phyloP scores from a whole-genome alignment of 1,140 invertebrate genomes.

The Lineus longissimus region DNA sequence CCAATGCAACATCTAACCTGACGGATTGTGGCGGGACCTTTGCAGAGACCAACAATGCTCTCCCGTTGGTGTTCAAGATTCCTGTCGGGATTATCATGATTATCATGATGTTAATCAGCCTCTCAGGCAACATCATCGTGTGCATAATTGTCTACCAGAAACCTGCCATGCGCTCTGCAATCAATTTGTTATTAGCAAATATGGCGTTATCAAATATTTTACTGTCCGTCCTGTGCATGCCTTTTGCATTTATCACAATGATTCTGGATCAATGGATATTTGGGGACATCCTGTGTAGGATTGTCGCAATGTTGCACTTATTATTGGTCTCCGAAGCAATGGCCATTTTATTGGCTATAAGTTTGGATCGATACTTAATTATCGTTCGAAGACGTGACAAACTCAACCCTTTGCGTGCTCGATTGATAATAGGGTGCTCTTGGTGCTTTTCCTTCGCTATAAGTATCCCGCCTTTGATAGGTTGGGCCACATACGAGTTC shows the following conservation, averaged over 20 bases:
- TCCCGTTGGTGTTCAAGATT: constrained; percentile 73
- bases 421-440: constrained; percentile 14
- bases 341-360: constrained; percentile 25
- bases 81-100: constrained; percentile 60
- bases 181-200: constrained; percentile 30
- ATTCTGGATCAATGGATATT: constrained; percentile 16
- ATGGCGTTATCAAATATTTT: constrained; percentile 27
- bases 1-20: too few relatives aligned
- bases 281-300: constrained; percentile 10
- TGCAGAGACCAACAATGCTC: too few relatives aligned
- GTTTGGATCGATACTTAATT: constrained; percentile 29
- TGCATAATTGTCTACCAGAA: constrained; percentile 31
- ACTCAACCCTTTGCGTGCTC: constrained; percentile 22
- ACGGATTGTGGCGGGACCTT: too few relatives aligned
- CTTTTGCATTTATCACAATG: constrained; percentile 19
- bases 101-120: constrained; percentile 18
- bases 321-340: constrained; percentile 18
- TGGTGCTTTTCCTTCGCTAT: constrained; percentile 20
- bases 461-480: constrained; percentile 22
- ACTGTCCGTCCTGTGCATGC: constrained; percentile 22
- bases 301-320: constrained; percentile 18
- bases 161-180: constrained; percentile 32
- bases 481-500: constrained; percentile 22
- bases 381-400: constrained; percentile 28
- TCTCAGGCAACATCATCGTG: constrained; percentile 27